phyloP scores from a whole-genome alignment of 2,113 vertebrate genomes.

The Melospiza georgiana region DNA sequence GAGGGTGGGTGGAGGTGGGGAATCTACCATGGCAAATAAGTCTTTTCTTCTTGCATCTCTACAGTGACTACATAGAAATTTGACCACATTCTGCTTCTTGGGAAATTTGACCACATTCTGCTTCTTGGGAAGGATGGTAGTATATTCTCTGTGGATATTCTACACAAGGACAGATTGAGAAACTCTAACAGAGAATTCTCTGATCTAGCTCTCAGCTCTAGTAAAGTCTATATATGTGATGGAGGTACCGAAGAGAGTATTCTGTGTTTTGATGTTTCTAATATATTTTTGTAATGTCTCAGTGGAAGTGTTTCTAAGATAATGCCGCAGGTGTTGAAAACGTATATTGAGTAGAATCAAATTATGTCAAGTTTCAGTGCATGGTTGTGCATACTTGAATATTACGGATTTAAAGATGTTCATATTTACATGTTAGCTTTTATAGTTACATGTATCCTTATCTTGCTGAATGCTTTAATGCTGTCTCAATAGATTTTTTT shows the following conservation, averaged over 20 bases:
- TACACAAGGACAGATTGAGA: neutral
- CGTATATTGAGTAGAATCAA: neutral
- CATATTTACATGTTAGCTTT: neutral
- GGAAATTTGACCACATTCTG: too few relatives aligned
- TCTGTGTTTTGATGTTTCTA: neutral
- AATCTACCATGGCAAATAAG: neutral
- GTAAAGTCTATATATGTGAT: neutral
- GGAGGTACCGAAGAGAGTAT: neutral
- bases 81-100: neutral
- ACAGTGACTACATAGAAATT: neutral
- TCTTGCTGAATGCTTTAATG: neutral
- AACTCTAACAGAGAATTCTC: neutral
- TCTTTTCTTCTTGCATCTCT: neutral
- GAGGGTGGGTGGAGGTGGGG: too few relatives aligned
- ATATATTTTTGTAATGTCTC: neutral
- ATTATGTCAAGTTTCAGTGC: neutral
- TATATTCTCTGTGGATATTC: neutral
- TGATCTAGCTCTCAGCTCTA: neutral
- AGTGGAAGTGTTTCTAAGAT: neutral
- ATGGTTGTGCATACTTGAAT: neutral
- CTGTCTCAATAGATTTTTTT: rapidly evolving
- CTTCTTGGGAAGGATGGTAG: neutral
- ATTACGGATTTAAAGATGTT: neutral
- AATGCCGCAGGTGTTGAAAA: neutral
- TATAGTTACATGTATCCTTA: neutral